Conservation (phyloP, 2,888 invertebrate genomes). For the Punctoribates punctum region DNA sequence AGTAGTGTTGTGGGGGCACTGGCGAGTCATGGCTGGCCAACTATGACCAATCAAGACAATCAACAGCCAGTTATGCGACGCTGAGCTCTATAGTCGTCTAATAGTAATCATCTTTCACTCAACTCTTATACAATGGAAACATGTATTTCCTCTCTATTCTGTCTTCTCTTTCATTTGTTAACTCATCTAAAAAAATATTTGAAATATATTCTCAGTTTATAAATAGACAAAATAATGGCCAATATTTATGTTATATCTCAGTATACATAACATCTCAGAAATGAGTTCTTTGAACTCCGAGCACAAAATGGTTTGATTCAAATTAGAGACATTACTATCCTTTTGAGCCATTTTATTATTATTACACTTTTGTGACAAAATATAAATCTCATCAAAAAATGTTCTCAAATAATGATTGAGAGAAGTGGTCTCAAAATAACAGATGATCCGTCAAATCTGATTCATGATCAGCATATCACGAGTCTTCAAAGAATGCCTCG, state of each 20-base stretch:
- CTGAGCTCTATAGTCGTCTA: conserved; percentile 29
- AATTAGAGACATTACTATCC: no score
- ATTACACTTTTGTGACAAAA: no score
- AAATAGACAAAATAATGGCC: conserved; percentile 10
- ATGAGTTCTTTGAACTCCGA: conserved; percentile 18
- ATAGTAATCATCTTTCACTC: conserved; percentile 6
- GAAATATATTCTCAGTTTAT: conserved; percentile 23
- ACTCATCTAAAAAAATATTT: conserved; percentile 16
- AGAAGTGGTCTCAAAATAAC: no score
- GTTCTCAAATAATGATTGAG: no score
- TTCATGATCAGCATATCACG: no score
- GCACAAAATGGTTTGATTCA: not conserved
- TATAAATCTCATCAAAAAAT: no score
- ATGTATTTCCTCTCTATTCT: conserved; percentile 25
- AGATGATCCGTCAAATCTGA: no score
- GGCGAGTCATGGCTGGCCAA: conserved; percentile 16
- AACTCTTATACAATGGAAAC: not conserved
- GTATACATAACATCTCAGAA: not conserved
- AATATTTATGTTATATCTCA: conserved; percentile 1
- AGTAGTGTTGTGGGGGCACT: not conserved
- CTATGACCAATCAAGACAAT: conserved; percentile 34
- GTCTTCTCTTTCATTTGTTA: conserved; percentile 7
- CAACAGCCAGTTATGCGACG: conserved; percentile 3
- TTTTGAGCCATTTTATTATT: no score
- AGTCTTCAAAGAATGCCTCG: no score